Evolutionary conservation across 2,113 vertebrate species (phyloP), one percentile per base, ranked within the genome.

Genomic region (Passer montanus): DNA sequence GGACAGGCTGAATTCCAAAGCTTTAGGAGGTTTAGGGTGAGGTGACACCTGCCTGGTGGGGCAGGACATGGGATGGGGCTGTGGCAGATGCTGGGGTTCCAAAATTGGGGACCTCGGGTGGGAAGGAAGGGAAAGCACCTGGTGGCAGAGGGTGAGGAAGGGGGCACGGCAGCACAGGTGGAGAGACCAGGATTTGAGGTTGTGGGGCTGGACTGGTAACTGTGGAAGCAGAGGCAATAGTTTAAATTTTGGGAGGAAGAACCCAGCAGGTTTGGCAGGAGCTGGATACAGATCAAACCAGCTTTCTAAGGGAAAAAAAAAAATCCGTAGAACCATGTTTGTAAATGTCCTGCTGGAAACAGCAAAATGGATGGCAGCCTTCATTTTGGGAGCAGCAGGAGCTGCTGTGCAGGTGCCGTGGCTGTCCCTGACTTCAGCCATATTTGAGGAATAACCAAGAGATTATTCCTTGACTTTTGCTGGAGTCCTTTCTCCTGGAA

Each of bases 331-430:
- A 37, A 4, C 46, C 31, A 7, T 0, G 0, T 23, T 80, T 87
- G 60, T 12, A 19, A 59, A 11, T 2, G 33, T 67, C 2, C 0
- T 24, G 0, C 44, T 13, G 10, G 49, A 30, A 83, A 14, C 2
- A 2, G 64, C 93, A 87, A 91, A 89, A 94, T 89, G 93, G 92
- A 94, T 78, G 89, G 72, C 89, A 91, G 91, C 91, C 90, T 87
- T 91, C 93, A 91, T 95, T 86, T 91, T 89, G 81, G 93, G 76
- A 81, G 94, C 63, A 60, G 86, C 78, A 26, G 72, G 91, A 90
- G 91, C 93, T 88, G 96, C 88, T 0, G 53, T 33, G 35, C 84
- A 69, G 93, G 91, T 88, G 90, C 69, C 20, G n/a, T 35, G 70
- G 53, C 76, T 83, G 76, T 23, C 58, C 10, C 75, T 72, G 24